These are phyloP conservation scores for Takifugu flavidus DNA, from an alignment of 2,113 vertebrate species.

Conservation along the genomic window DNA sequence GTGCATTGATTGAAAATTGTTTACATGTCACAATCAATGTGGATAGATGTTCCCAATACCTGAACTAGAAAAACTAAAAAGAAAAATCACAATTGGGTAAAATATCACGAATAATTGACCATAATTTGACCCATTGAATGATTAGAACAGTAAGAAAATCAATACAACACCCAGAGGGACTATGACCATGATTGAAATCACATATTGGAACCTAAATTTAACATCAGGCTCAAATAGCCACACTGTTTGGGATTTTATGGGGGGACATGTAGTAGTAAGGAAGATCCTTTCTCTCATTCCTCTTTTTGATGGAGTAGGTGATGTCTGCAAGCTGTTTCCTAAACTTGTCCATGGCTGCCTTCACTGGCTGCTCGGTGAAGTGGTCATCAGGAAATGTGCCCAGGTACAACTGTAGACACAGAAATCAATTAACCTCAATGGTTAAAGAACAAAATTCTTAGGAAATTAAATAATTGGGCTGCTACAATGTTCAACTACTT, in stretches of 20 bases:
- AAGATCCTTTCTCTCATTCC: conserved; percentile 90
- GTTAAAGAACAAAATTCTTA: background rate
- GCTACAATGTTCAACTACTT: too few species aligned
- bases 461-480: background rate
- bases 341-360: conserved; percentile 84
- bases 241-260: conserved; percentile 91
- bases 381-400: conserved; percentile 94
- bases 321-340: conserved; percentile 80
- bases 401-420: conserved; percentile 78
- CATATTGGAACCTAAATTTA: too few species aligned
- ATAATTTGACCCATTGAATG: too few species aligned
- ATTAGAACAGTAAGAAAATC: too few species aligned
- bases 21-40: too few species aligned
- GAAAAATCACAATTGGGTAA: too few species aligned
- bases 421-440: conserved; percentile 2
- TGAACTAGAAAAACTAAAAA: too few species aligned
- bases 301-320: conserved; percentile 72
- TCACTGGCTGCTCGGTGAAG: conserved; percentile 87
- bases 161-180: too few species aligned
- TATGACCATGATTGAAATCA: too few species aligned
- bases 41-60: too few species aligned
- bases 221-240: conserved; percentile 80
- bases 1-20: too few species aligned
- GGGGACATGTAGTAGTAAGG: conserved; percentile 94
- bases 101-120: too few species aligned